Conservation (phyloP, 2,888 invertebrate species). For the Cheilosia vernalis region DNA sequence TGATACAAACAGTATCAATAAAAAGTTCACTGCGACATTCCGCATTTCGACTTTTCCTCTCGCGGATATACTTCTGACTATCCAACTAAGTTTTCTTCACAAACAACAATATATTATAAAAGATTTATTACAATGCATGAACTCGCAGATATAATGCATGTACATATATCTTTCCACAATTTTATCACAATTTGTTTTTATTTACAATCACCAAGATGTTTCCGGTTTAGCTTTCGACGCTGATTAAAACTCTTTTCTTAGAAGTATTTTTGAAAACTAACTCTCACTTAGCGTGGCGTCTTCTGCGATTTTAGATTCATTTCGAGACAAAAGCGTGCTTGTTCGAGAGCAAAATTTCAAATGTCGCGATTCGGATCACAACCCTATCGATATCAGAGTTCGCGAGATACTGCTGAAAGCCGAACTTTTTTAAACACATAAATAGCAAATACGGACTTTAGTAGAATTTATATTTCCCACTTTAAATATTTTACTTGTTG, state of each 20-base stretch:
- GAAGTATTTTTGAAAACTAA: not conserved
- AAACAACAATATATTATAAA: not conserved
- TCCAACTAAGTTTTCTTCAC: not conserved
- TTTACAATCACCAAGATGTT: constrained; percentile 17
- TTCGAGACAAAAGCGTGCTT: not conserved
- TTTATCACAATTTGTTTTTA: not conserved
- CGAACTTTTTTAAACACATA: constrained; percentile 5
- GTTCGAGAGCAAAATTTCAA: not conserved
- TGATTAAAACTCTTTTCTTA: constrained; percentile 22
- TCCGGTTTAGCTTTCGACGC: constrained; percentile 40
- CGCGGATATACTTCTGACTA: not conserved
- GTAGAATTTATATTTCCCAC: constrained; percentile 20
- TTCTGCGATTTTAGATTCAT: not conserved
- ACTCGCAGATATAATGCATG: not conserved
- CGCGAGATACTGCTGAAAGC: constrained; percentile 7
- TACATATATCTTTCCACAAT: not conserved
- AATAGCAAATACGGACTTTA: not conserved
- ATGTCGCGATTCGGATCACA: not conserved
- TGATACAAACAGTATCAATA: constrained; percentile 7
- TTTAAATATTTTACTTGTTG: constrained; percentile 20
- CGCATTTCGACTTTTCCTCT: constrained; percentile 6
- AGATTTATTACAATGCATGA: not conserved
- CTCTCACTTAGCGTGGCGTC: not conserved
- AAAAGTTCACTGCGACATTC: not conserved
- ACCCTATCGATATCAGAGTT: not conserved